These are phyloP conservation scores for Chrysodeixis includens DNA, from an alignment of 2,888 invertebrate genomes.

Conservation along the genomic window DNA sequence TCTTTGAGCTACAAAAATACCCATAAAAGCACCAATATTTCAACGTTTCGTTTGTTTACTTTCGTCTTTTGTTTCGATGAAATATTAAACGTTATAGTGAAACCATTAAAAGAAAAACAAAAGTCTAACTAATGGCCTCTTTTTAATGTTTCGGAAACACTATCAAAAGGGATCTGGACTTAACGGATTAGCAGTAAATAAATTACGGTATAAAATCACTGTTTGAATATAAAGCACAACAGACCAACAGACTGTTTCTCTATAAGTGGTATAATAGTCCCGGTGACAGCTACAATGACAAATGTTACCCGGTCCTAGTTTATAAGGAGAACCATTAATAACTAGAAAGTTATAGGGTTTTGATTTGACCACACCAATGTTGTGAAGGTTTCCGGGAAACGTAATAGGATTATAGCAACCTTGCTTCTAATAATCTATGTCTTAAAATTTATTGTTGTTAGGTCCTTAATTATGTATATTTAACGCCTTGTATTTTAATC, in stretches of 20 bases:
- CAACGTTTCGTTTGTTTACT: neutral
- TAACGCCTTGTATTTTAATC: neutral
- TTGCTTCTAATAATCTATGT: neutral
- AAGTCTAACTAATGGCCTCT: conserved; percentile 25
- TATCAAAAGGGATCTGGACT: conserved; percentile 6
- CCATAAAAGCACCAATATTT: neutral
- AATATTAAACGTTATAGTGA: conserved; percentile 25
- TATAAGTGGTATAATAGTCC: conserved; percentile 33
- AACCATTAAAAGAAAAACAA: conserved; percentile 30
- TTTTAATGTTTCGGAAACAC: conserved; percentile 3
- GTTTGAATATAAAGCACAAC: conserved; percentile 31
- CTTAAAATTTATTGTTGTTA: too few relatives aligned
- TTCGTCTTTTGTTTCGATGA: neutral
- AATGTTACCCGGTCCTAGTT: conserved; percentile 35
- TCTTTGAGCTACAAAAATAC: neutral
- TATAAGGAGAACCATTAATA: conserved; percentile 43
- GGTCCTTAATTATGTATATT: neutral
- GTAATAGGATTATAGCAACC: neutral
- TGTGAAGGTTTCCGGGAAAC: conserved; percentile 20
- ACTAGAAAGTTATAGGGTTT: conserved; percentile 43
- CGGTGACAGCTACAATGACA: conserved; percentile 45
- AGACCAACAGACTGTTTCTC: conserved; percentile 14
- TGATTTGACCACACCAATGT: conserved; percentile 35
- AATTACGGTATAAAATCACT: conserved; percentile 33
- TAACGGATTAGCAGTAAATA: conserved; percentile 36